Evolutionary conservation across 2,888 invertebrate genomes (phyloP), one percentile per base, ranked within the genome.

Genomic region (Callinectes sapidus): DNA sequence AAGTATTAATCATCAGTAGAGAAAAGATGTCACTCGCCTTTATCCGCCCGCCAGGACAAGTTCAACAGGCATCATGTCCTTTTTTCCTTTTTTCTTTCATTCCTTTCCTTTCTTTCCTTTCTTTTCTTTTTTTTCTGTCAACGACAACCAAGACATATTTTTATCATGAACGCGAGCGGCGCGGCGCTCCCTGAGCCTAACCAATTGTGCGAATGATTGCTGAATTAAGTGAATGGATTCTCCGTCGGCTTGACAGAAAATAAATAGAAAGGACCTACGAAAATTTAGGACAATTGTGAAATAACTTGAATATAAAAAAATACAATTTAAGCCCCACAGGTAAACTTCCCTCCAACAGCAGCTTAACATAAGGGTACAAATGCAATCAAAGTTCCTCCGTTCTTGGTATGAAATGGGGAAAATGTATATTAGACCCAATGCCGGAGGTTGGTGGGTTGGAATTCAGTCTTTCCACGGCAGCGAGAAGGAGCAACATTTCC

Each of bases 401-500:
- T 88, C 66, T 85, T 86, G 42, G 48, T 90, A 86, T n/a, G 55
- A 87, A 54, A 90, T 42, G 71, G 92, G 42, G 87, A 92, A 90
- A 92, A 90, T 87, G 90, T 39, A 90, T 87, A 90, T 92, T 81
- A 92, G 55, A 23, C 61, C 87, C 77, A 90, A 90, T 48, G 87
- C 18, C 66, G 28, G 55, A 87, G 77, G 90, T 92, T 77, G 87
- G 71, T 77, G 55, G 61, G 87, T 18, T 87, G 85, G 90, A 87
- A 92, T 87, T 87, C 90, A 87, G 42, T 92, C 87, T 77, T 87
- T 54, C 23, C 42, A 16, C n/a, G 28, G 71, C 86, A 90, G 90
- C 87, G 90, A 90, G 90, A 77, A 90, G 71, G 92, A 92, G 90
- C 55, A 32, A 90, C 92, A 77, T 92, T 92, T 66, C 77, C 90